Percentiles rank a stretch among this genome's conserved stretches.
These are phyloP conservation scores for Sus cebifrons DNA, from an alignment of 2,797 vertebrate genomes.

Conservation along the genomic window DNA sequence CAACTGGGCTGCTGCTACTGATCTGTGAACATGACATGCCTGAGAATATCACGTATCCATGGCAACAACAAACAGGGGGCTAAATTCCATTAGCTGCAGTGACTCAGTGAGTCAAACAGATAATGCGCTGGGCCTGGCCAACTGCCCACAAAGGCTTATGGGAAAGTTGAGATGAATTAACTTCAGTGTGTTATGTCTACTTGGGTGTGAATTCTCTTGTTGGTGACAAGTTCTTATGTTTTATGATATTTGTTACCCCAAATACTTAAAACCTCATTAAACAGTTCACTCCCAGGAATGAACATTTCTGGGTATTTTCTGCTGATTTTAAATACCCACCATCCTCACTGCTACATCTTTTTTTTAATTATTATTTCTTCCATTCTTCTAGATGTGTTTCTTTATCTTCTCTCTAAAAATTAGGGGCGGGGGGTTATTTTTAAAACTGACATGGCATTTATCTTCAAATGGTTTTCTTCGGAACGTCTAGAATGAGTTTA, in stretches of 20 bases:
- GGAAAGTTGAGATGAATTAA: slow-evolving; percentile 92
- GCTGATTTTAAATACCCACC: slow-evolving; percentile 54
- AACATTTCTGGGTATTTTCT: not conserved
- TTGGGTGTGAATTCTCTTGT: slow-evolving; percentile 85
- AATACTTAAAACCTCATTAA: slow-evolving; percentile 83
- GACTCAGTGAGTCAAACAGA: slow-evolving; percentile 93
- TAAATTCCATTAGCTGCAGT: slow-evolving; percentile 94
- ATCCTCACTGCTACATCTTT: not conserved
- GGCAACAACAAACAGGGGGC: slow-evolving; percentile 94
- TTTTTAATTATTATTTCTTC: not conserved
- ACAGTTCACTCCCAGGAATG: slow-evolving; percentile 8
- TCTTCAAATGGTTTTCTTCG: not conserved
- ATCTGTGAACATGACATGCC: slow-evolving; percentile 94
- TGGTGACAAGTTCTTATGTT: slow-evolving; percentile 85
- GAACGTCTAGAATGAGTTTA: slow-evolving; percentile 41
- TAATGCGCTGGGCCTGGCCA: slow-evolving; percentile 91
- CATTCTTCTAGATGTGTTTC: not conserved
- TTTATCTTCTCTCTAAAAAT: not conserved
- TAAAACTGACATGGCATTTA: not conserved
- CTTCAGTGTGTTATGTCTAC: slow-evolving; percentile 89
- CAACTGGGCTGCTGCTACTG: slow-evolving; percentile 91
- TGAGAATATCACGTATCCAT: slow-evolving; percentile 93
- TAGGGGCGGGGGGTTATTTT: not conserved
- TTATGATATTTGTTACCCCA: slow-evolving; percentile 84
- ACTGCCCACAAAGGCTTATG: slow-evolving; percentile 91